These are phyloP conservation scores for Hydrocynus forskahlii DNA, from an alignment of 2,797 vertebrate species.

Conservation along the genomic window DNA sequence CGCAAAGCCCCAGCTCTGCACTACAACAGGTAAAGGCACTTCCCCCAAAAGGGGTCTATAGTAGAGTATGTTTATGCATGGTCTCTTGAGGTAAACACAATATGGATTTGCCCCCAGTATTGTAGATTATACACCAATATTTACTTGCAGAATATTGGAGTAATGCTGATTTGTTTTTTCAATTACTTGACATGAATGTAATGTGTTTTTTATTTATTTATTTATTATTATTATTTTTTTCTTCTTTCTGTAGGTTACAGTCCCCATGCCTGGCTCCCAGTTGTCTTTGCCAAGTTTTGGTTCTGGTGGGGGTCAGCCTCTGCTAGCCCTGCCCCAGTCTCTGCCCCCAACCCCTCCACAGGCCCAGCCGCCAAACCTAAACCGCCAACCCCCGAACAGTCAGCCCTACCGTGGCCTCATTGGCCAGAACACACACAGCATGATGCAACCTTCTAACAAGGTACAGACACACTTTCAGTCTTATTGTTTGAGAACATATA, in stretches of 20 bases:
- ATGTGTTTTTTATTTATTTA: no score
- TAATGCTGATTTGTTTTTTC: not conserved
- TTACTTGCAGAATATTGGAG: not conserved
- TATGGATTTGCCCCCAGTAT: not conserved
- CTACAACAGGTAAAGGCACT: conserved; percentile 88
- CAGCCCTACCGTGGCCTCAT: conserved; percentile 91
- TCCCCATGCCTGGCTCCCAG: conserved; percentile 91
- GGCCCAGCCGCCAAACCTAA: conserved; percentile 87
- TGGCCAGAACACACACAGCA: conserved; percentile 88
- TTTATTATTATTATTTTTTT: no score
- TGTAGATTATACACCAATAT: no score
- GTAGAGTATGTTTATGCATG: not conserved
- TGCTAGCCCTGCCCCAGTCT: conserved; percentile 89
- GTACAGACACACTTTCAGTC: conserved; percentile 53
- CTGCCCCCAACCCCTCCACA: conserved; percentile 90
- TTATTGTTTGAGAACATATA: not conserved
- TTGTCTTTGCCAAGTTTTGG: conserved; percentile 93
- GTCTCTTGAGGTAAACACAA: not conserved
- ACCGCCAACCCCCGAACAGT: conserved; percentile 86
- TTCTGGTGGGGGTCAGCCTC: conserved; percentile 90
- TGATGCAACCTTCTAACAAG: conserved; percentile 93
- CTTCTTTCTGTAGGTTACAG: conserved; percentile 82
- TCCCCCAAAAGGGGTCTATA: not conserved
- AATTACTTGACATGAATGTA: not conserved
- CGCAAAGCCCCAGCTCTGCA: conserved; percentile 90